phyloP scores from a whole-genome alignment of 2,888 invertebrate genomes.

The Seladonia tumulorum region DNA sequence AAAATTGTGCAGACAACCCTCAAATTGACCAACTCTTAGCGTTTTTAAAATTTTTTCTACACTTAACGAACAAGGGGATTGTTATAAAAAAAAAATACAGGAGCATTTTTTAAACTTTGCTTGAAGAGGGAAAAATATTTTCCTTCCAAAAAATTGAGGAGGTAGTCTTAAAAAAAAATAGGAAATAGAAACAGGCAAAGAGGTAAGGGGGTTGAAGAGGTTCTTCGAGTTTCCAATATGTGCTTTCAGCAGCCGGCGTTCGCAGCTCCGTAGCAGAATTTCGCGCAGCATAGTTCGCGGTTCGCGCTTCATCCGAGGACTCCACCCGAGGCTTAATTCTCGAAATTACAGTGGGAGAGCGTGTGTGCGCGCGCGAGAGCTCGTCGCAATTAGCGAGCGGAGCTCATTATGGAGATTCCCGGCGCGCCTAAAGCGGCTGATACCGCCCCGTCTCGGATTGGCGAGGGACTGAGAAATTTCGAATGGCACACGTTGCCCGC shows the following conservation, averaged over 20 bases:
- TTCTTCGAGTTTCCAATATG: not conserved
- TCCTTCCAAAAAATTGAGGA: not conserved
- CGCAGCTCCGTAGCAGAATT: not conserved
- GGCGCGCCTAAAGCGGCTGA: constrained; percentile 78
- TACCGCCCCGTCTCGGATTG: constrained; percentile 73
- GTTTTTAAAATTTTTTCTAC: not conserved
- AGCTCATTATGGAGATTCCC: constrained; percentile 78
- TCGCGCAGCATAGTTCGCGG: not conserved
- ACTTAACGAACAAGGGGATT: not conserved
- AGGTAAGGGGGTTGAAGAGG: not conserved
- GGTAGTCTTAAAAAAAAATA: not conserved
- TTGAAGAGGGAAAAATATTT: not conserved
- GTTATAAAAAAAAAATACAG: not conserved
- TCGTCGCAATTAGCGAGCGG: constrained; percentile 76
- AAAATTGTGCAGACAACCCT: too few relatives aligned
- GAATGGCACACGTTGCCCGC: constrained; percentile 51
- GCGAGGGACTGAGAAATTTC: constrained; percentile 64
- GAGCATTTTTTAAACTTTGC: not conserved
- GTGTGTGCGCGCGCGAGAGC: not conserved
- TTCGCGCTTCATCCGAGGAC: constrained; percentile 2
- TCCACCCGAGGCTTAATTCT: constrained; percentile 18
- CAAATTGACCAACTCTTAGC: not conserved
- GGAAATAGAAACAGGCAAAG: too few relatives aligned
- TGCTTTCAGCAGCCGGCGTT: not conserved
- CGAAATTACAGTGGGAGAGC: constrained; percentile 30